Evolutionary conservation across 2,113 vertebrate genomes (phyloP).

Genomic region (Muntiacus muntjak): DNA sequence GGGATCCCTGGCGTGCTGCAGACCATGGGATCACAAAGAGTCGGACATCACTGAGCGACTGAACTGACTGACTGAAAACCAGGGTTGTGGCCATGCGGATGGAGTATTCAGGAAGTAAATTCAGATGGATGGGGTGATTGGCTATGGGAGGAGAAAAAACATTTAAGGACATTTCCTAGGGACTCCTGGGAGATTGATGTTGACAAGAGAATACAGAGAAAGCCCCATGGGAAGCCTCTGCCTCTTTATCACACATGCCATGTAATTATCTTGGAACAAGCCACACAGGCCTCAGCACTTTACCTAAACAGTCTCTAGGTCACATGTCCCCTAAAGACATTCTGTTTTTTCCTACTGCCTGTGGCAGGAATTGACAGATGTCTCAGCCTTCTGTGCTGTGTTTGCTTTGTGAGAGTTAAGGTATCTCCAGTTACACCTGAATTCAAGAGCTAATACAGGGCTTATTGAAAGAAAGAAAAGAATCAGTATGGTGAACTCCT

Average conservation of each 20-base stretch:
- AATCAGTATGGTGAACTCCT: not conserved
- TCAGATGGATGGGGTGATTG: not conserved
- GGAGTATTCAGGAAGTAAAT: not conserved
- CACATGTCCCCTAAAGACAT: not conserved
- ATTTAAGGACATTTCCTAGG: not conserved
- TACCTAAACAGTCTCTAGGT: not conserved
- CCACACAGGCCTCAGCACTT: not conserved
- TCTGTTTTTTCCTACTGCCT: not conserved
- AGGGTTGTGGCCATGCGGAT: not conserved
- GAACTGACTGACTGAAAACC: not conserved
- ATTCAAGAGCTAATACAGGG: not conserved
- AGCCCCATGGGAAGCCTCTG: not conserved
- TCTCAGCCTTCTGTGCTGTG: not conserved
- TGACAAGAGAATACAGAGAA: not conserved
- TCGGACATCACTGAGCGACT: not conserved
- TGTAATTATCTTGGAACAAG: not conserved
- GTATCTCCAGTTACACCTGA: not conserved
- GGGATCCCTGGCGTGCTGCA: not conserved
- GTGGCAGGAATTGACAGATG: not conserved
- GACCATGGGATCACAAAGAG: not conserved
- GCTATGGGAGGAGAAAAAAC: not conserved
- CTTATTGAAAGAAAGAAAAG: not conserved
- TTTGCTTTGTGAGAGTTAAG: not conserved
- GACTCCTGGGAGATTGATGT: not conserved
- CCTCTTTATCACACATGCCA: not conserved